Base-by-base conservation (phyloP, 1,140 invertebrate genomes). In the Megalopta genalis region DNA sequence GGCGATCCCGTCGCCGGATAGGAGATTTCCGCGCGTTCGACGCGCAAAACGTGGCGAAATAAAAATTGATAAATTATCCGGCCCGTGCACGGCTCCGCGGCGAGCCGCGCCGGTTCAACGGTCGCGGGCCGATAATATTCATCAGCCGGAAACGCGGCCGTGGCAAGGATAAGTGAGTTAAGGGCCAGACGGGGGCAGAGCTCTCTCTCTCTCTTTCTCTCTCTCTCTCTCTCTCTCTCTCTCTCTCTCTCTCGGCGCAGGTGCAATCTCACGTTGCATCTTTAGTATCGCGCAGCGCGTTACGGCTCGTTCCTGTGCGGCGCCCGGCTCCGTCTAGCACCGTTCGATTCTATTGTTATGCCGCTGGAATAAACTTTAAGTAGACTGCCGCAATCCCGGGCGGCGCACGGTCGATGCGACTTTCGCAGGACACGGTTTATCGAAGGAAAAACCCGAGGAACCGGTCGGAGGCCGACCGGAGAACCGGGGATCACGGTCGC, bases 201-300 rank as follows among this genome's bases (percentile, higher is more conserved):
- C n/a, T n/a, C n/a, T n/a, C n/a, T n/a, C n/a, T n/a, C n/a, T n/a
- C n/a, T n/a, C n/a, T n/a, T n/a, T n/a, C n/a, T n/a, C n/a, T n/a
- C n/a, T n/a, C n/a, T n/a, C n/a, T n/a, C n/a, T n/a, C n/a, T n/a
- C n/a, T n/a, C n/a, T n/a, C n/a, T n/a, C n/a, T n/a, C n/a, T n/a
- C n/a, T n/a, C n/a, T 6, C 10, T 10, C 14, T 10, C 63, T 39
- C 39, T 68, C 54, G 62, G n/a, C 49, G 77, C 64, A 78, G 39
- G 54, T 54, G 71, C 65, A 84, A 85, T 85, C 83, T 85, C 82
- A 81, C 83, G 83, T 85, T 77, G 82, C 78, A 85, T 85, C 83
- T 85, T 85, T 84, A 85, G 79, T 84, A 84, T 84, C 83, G 82
- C 14, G 7, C 78, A 57, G 21, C 78, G 62, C 79, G 70, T 77